Percentiles rank a stretch among this genome's conserved stretches.
Conservation (phyloP, 2,113 vertebrate species). For the Lampris megalopsis region DNA sequence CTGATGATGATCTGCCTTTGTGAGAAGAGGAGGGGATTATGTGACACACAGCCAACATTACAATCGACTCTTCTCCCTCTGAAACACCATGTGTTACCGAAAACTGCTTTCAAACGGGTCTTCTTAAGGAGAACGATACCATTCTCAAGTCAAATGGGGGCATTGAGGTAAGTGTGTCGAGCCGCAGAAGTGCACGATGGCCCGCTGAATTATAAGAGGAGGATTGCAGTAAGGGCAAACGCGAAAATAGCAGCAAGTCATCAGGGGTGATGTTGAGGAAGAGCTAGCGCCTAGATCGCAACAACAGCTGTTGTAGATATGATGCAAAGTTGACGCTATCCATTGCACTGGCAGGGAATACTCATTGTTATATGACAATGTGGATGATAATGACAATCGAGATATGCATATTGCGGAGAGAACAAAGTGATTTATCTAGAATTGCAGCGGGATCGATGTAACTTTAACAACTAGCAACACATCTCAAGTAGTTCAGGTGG, state of each 20-base stretch:
- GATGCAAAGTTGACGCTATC: too few species aligned
- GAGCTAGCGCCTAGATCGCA: too few species aligned
- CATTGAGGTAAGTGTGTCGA: not conserved
- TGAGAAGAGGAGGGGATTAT: slow-evolving; percentile 56
- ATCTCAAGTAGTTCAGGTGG: not conserved
- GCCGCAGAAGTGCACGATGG: slow-evolving; percentile 7
- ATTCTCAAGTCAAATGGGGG: not conserved
- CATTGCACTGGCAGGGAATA: too few species aligned
- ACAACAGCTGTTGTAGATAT: too few species aligned
- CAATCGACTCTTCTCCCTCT: slow-evolving; percentile 38
- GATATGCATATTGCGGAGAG: too few species aligned
- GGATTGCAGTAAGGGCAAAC: not conserved
- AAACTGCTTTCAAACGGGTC: slow-evolving; percentile 53
- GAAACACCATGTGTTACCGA: slow-evolving; percentile 21
- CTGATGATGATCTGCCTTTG: slow-evolving; percentile 54
- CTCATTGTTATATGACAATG: too few species aligned
- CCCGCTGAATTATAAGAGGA: not conserved
- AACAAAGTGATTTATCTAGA: too few species aligned
- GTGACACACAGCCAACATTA: slow-evolving; percentile 32
- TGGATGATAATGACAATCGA: too few species aligned
- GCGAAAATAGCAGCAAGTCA: slow-evolving; percentile 3
- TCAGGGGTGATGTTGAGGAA: not conserved
- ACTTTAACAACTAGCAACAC: not conserved
- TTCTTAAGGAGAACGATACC: not conserved
- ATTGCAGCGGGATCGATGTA: not conserved